Evolutionary conservation across 2,888 invertebrate species (phyloP).

Genomic region (Eudemis profundana): DNA sequence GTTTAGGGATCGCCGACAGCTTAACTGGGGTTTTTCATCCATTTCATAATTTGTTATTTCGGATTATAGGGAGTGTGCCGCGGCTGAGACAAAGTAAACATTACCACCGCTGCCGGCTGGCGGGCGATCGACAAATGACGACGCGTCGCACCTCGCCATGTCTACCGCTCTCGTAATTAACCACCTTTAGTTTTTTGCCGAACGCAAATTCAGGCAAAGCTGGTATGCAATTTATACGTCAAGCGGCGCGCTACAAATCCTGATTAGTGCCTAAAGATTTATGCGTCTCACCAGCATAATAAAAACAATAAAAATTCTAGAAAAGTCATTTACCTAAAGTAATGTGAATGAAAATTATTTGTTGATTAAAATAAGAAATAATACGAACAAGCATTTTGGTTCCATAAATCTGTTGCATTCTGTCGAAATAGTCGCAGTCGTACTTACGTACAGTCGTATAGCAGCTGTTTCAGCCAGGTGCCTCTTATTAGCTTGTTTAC

Average conservation of each 20-base stretch:
- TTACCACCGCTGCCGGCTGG: slow-evolving; percentile 56
- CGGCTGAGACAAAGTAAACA: slow-evolving; percentile 80
- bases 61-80: slow-evolving; percentile 81
- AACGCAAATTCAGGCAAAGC: slow-evolving; percentile 11
- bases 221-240: slow-evolving; percentile 32
- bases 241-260: slow-evolving; percentile 11
- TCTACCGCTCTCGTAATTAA: slow-evolving; percentile 65
- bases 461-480: too few relatives aligned
- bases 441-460: too few relatives aligned
- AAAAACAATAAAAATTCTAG: not conserved
- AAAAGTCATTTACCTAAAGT: too few relatives aligned
- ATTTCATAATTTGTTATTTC: slow-evolving; percentile 84
- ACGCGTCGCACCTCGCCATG: slow-evolving; percentile 44
- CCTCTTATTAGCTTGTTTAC: too few relatives aligned
- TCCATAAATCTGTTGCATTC: too few relatives aligned
- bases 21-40: slow-evolving; percentile 82
- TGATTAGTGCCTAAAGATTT: slow-evolving; percentile 29
- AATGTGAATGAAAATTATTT: too few relatives aligned
- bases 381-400: too few relatives aligned
- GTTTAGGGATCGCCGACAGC: slow-evolving; percentile 84
- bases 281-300: slow-evolving; percentile 3
- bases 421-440: too few relatives aligned
- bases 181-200: slow-evolving; percentile 52
- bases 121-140: slow-evolving; percentile 58
- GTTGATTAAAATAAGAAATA: too few relatives aligned